Base-by-base conservation (phyloP, 2,888 invertebrate species). In the Brachypalpus laphriformis region DNA sequence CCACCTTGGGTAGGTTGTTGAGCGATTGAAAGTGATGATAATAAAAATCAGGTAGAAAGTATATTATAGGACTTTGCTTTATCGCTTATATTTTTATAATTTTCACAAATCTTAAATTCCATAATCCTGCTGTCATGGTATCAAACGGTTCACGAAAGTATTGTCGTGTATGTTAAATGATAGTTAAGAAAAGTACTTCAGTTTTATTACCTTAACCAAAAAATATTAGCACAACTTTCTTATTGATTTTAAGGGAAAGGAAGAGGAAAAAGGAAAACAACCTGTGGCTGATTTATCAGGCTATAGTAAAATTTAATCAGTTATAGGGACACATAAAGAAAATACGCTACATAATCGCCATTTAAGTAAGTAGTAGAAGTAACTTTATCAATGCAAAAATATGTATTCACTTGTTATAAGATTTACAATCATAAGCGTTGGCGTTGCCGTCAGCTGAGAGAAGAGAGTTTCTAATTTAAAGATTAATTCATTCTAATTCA, bases 11-110 rank as follows among this genome's bases (percentile, higher is more conserved):
- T 25, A 56, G 70, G 65, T 68, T 74, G 74, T 56, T 25, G 31
- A 57, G 37, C 68, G 80, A 75, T 80, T 85, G 71, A 71, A 81
- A 40, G 80, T 31, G 37, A 42, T 71, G 75, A 85, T 85, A 81
- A 75, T 85, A 85, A 85, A 85, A 85, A 85, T 85, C 85, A 80
- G 65, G 56, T 70, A 76, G 59, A 20, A 40, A 61, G 63, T 56
- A 78, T 82, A 68, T 71, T 68, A 78, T 37, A 70, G 14, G 37
- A 61, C 71, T 80, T 81, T 76, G 75, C 65, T 75, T 75, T 76
- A 51, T 70, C 75, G 54, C 63, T 80, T 66, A 76, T 76, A 65
- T 77, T 80, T 76, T 71, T 63, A 76, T 76, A 81, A 71, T 85
- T 75, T 75, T 76, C 28, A 70, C 51, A 85, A 85, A 80, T 83